Conservation (phyloP, 1,140 invertebrate species). For the Stenopsyche tienmushanensis region DNA sequence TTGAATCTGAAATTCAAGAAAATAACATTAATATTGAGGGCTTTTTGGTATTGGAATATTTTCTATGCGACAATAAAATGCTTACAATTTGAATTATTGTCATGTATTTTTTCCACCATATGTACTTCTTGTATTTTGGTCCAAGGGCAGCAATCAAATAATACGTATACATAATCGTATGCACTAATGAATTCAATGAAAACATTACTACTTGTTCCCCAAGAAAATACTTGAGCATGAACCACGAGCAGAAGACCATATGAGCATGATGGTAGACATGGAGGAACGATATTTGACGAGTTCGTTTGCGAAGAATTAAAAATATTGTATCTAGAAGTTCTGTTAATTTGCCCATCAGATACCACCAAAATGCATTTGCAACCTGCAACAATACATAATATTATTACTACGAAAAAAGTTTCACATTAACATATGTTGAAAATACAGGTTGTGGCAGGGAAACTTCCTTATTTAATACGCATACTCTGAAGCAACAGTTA, state of each 20-base stretch:
- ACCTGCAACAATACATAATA: not conserved
- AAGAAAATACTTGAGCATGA: slow-evolving; percentile 61
- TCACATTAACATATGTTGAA: no score
- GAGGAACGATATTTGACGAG: slow-evolving; percentile 73
- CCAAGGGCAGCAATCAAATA: slow-evolving; percentile 74
- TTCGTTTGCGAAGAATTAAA: slow-evolving; percentile 79
- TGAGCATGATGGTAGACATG: slow-evolving; percentile 74
- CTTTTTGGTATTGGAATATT: not conserved
- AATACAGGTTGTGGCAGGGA: no score
- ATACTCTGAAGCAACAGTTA: no score
- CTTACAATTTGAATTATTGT: slow-evolving; percentile 79
- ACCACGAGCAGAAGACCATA: slow-evolving; percentile 63
- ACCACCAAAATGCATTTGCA: slow-evolving; percentile 59
- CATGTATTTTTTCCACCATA: slow-evolving; percentile 81
- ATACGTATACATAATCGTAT: slow-evolving; percentile 82
- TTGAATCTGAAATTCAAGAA: not conserved
- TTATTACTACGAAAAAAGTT: not conserved
- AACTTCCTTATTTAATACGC: no score
- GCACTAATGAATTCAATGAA: slow-evolving; percentile 80
- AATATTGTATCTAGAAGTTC: slow-evolving; percentile 75
- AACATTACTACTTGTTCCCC: slow-evolving; percentile 76
- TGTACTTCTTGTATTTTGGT: slow-evolving; percentile 69
- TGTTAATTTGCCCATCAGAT: slow-evolving; percentile 61
- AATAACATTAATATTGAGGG: slow-evolving; percentile 21
- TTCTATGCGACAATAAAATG: not conserved